Conservation (phyloP, 2,113 vertebrate genomes). For the Scolopax mira region DNA sequence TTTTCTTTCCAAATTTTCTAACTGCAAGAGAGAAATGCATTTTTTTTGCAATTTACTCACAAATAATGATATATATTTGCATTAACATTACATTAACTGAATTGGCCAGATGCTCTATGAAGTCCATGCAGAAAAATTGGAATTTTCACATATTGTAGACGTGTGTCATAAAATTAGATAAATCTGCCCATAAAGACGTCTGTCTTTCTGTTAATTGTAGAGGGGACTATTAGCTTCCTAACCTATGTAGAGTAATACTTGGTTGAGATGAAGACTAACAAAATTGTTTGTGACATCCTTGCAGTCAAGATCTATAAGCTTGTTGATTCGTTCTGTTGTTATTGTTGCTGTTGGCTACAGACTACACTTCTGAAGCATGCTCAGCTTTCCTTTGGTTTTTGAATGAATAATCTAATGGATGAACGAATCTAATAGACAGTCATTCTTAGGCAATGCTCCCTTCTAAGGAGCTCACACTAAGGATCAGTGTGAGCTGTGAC, state of each 20-base stretch:
- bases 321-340: neutral
- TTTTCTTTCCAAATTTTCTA: neutral
- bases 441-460: neutral
- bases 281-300: neutral
- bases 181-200: neutral
- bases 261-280: neutral
- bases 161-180: neutral
- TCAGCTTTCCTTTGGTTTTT: neutral
- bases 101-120: neutral
- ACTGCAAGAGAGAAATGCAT: neutral
- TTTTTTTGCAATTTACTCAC: neutral
- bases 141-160: neutral
- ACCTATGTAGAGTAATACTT: neutral
- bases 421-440: neutral
- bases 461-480: neutral
- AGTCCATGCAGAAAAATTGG: neutral
- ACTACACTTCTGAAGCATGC: neutral
- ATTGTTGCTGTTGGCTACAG: neutral
- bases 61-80: neutral
- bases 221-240: neutral
- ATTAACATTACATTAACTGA: neutral
- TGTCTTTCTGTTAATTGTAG: neutral
- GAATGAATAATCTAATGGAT: neutral
- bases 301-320: neutral
- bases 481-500: neutral